Percentiles rank a stretch among this genome's conserved stretches.
Evolutionary conservation across 2,797 vertebrate species (phyloP).

Genomic region (Oryzias dopingdopingensis): DNA sequence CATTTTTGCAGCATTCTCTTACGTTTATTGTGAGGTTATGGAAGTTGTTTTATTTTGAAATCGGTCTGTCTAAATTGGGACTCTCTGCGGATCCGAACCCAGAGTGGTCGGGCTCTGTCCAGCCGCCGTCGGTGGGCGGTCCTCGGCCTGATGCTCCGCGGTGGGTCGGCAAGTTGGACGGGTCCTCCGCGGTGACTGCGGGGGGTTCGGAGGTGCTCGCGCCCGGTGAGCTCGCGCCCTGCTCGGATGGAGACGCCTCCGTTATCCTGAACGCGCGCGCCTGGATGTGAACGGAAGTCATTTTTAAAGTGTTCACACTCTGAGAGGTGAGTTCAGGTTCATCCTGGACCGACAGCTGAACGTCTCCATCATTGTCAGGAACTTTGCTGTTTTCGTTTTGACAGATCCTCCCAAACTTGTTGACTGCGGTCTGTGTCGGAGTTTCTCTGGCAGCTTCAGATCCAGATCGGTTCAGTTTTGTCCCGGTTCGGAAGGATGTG

Average conservation of each 20-base stretch:
- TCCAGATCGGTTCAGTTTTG: neutral
- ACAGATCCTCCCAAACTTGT: neutral
- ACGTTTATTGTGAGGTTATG: no score
- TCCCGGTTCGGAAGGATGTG: constrained; percentile 36
- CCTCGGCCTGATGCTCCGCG: neutral
- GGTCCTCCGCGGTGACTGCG: constrained; percentile 44
- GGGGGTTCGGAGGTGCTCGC: neutral
- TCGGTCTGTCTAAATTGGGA: no score
- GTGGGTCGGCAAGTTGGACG: constrained; percentile 50
- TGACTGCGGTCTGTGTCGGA: neutral
- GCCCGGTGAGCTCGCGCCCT: neutral
- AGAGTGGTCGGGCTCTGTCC: constrained; percentile 7
- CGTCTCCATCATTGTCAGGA: neutral
- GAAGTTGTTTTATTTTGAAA: no score
- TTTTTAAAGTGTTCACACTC: neutral
- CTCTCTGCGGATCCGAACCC: constrained; percentile 13
- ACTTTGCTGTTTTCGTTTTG: neutral
- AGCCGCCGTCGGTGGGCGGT: neutral
- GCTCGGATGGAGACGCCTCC: neutral
- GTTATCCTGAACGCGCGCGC: neutral
- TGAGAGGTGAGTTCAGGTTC: no score
- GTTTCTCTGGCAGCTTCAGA: neutral
- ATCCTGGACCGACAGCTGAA: no score
- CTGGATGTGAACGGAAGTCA: neutral
- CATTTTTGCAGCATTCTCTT: no score